These are phyloP conservation scores for Yponomeuta cagnagella DNA, from an alignment of 2,888 invertebrate species.

Conservation along the genomic window DNA sequence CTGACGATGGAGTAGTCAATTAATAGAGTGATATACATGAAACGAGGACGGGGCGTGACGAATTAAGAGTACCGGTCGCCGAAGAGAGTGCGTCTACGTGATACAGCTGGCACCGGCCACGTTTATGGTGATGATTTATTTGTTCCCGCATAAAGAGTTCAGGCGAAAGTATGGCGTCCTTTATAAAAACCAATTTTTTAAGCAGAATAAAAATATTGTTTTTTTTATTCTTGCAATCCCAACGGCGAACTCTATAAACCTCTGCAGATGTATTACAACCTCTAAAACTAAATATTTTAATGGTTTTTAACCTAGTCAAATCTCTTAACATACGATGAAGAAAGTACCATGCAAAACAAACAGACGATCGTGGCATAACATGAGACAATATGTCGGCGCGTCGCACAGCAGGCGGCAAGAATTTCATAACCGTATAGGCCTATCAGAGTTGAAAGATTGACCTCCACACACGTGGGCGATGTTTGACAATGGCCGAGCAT, in stretches of 20 bases:
- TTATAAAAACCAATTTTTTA: background rate
- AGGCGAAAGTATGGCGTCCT: background rate
- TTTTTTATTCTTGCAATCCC: too few species aligned
- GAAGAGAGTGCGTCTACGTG: conserved; percentile 39
- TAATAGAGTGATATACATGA: conserved; percentile 41
- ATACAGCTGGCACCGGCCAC: conserved; percentile 16
- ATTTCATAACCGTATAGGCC: conserved; percentile 39
- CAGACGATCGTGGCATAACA: background rate
- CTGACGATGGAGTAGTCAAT: conserved; percentile 33
- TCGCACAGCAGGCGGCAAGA: conserved; percentile 17
- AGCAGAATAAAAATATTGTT: background rate
- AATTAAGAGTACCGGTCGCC: conserved; percentile 38
- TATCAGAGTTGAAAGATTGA: conserved; percentile 45
- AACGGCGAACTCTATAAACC: too few species aligned
- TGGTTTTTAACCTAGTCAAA: too few species aligned
- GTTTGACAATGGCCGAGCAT: conserved; percentile 49
- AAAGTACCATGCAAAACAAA: background rate
- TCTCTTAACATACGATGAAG: background rate
- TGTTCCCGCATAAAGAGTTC: background rate
- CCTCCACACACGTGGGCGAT: conserved; percentile 34
- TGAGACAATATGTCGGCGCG: background rate
- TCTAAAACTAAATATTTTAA: too few species aligned
- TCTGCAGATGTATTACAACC: too few species aligned
- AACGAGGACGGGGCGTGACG: conserved; percentile 36
- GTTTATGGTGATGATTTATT: background rate